Percentiles rank a stretch among this genome's conserved stretches.
Evolutionary conservation across 1,140 invertebrate species (phyloP).

Genomic region (Platyura marginata): DNA sequence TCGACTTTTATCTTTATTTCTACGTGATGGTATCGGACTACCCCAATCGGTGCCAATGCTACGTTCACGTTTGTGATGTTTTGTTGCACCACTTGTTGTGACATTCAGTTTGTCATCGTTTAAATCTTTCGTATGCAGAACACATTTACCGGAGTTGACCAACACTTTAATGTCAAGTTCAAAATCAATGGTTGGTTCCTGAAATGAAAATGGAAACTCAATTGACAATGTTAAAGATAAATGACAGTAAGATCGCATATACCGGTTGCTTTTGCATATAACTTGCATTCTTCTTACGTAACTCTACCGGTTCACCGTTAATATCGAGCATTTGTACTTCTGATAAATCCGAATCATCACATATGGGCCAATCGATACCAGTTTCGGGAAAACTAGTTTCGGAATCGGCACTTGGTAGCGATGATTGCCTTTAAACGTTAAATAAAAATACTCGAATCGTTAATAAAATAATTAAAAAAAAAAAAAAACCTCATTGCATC

Average conservation of each 20-base stretch:
- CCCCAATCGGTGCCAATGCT: slow-evolving; percentile 23
- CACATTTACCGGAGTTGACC: slow-evolving; percentile 93
- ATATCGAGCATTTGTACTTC: slow-evolving; percentile 32
- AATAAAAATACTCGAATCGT: too few relatives aligned
- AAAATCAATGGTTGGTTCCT: slow-evolving; percentile 90
- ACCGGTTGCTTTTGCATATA: slow-evolving; percentile 21
- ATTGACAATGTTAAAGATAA: too few relatives aligned
- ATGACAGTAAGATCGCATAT: too few relatives aligned
- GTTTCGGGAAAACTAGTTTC: slow-evolving; percentile 24
- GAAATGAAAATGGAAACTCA: too few relatives aligned
- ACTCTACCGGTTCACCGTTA: slow-evolving; percentile 40
- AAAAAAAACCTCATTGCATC: slow-evolving; percentile 22
- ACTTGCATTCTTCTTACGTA: slow-evolving; percentile 33
- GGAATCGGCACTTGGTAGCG: slow-evolving; percentile 47
- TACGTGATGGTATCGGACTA: slow-evolving; percentile 28
- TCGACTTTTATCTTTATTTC: slow-evolving; percentile 28
- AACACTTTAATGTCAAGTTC: slow-evolving; percentile 92
- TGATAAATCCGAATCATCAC: neutral
- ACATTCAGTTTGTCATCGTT: slow-evolving; percentile 52
- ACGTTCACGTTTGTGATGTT: slow-evolving; percentile 19
- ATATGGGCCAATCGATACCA: neutral
- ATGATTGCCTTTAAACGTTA: too few relatives aligned
- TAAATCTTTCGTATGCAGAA: slow-evolving; percentile 80
- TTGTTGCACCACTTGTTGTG: slow-evolving; percentile 11
- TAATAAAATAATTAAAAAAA: too few relatives aligned